These are phyloP conservation scores for Coleophora deauratella DNA, from an alignment of 2,888 invertebrate species.

Conservation along the genomic window DNA sequence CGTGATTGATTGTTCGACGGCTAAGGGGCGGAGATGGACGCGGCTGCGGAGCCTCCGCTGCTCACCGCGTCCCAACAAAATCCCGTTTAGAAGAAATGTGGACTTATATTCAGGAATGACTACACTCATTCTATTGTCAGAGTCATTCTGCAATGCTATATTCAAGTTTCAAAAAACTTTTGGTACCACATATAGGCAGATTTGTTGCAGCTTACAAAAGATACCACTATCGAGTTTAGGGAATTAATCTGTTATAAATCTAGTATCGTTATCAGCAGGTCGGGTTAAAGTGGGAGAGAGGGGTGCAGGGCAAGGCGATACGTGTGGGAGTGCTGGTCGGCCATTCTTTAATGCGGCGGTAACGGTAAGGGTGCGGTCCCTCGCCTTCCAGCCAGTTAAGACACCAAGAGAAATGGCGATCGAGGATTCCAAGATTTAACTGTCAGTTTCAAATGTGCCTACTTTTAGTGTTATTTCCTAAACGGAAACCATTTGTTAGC, in stretches of 20 bases:
- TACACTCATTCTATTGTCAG: too few relatives aligned
- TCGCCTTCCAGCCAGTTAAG: constrained; percentile 42
- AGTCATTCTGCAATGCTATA: too few relatives aligned
- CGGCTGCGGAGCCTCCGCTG: not conserved
- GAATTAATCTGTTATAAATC: constrained; percentile 9
- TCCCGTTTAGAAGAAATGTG: too few relatives aligned
- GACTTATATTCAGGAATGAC: too few relatives aligned
- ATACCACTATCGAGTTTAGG: not conserved
- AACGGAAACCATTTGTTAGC: constrained; percentile 70
- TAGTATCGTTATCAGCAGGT: too few relatives aligned
- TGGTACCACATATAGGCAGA: too few relatives aligned
- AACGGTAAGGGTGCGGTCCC: constrained; percentile 42
- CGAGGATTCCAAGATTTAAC: constrained; percentile 69
- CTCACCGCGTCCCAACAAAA: not conserved
- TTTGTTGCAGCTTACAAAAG: too few relatives aligned
- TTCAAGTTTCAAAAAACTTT: too few relatives aligned
- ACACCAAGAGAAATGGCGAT: constrained; percentile 66
- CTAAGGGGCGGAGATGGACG: constrained; percentile 30
- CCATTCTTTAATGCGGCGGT: constrained; percentile 43
- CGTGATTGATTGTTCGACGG: constrained; percentile 66
- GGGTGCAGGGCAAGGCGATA: constrained; percentile 9
- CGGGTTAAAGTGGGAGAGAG: not conserved
- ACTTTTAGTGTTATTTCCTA: constrained; percentile 72
- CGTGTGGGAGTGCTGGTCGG: constrained; percentile 28
- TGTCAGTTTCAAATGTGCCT: constrained; percentile 71